These are phyloP conservation scores for Channa argus DNA, from an alignment of 2,113 vertebrate species.

Conservation along the genomic window DNA sequence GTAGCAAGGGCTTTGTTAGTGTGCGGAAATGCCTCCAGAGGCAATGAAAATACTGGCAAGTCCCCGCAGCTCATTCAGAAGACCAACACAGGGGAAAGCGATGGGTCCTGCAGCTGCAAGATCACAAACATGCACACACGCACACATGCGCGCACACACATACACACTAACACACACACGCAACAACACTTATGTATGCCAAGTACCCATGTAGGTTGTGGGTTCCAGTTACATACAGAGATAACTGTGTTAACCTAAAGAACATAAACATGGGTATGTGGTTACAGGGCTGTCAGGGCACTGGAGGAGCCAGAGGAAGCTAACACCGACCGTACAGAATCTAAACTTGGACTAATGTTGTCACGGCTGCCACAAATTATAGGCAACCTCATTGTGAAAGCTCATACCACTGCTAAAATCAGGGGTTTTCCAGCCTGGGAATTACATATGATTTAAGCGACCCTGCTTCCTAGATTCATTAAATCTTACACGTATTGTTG, in stretches of 20 bases:
- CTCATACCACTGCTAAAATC: constrained; percentile 38
- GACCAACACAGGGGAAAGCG: constrained; percentile 37
- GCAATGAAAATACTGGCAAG: constrained; percentile 87
- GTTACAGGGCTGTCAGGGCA: constrained; percentile 63
- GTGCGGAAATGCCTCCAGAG: constrained; percentile 86
- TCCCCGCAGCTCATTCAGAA: constrained; percentile 81
- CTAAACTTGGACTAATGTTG: constrained; percentile 60
- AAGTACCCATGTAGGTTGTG: constrained; percentile 70
- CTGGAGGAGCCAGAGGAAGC: constrained; percentile 52
- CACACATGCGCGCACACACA: constrained; percentile 46
- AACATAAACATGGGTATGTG: constrained; percentile 78
- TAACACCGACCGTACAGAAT: constrained; percentile 38
- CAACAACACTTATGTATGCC: constrained; percentile 53
- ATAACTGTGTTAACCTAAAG: constrained; percentile 82
- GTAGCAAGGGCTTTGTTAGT: constrained; percentile 82
- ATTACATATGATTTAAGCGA: constrained; percentile 42
- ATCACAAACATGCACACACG: constrained; percentile 44
- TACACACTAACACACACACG: constrained; percentile 30
- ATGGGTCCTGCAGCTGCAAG: constrained; percentile 74
- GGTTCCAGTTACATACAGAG: constrained; percentile 73
- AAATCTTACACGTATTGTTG: constrained; percentile 27
- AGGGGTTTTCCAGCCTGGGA: constrained; percentile 57
- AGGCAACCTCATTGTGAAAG: constrained; percentile 41
- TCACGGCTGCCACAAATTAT: constrained; percentile 54
- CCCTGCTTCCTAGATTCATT: constrained; percentile 32